A percentile compares a stretch with the other conserved stretches of the same genome.
phyloP scores from a whole-genome alignment of 2,888 invertebrate species.

The Bursaphelenchus okinawaensis region DNA sequence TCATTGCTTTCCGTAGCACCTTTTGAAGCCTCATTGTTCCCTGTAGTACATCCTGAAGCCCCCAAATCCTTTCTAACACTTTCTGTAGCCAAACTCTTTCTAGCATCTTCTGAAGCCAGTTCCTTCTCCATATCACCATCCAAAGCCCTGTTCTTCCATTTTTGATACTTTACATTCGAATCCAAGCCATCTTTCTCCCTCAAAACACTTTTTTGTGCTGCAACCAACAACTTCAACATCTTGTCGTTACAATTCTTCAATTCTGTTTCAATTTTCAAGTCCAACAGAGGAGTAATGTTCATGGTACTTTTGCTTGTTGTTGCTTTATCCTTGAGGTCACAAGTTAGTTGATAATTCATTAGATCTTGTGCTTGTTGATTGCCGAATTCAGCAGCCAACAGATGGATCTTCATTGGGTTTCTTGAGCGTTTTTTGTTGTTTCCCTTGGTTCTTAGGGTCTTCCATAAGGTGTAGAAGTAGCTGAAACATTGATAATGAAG shows the following conservation, averaged over 20 bases:
- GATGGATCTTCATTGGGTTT: background rate
- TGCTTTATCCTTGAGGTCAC: background rate
- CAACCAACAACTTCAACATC: background rate
- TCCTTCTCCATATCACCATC: no score
- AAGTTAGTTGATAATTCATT: background rate
- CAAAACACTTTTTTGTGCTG: background rate
- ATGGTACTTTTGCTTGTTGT: background rate
- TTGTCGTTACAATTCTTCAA: background rate
- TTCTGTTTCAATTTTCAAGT: background rate
- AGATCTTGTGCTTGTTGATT: background rate
- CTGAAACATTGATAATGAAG: no score
- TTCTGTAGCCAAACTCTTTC: no score
- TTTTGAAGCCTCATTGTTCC: no score
- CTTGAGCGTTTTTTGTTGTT: background rate
- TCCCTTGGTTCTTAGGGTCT: background rate
- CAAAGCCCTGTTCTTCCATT: background rate
- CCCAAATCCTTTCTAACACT: no score
- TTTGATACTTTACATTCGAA: background rate
- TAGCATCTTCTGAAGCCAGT: no score
- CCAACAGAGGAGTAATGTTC: background rate
- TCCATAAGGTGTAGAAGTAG: background rate
- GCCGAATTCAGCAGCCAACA: background rate
- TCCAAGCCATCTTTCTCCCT: background rate
- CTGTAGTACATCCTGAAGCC: no score
- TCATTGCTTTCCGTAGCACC: no score